These are phyloP conservation scores for Saguinus oedipus DNA, from an alignment of 2,797 vertebrate genomes.

Conservation along the genomic window DNA sequence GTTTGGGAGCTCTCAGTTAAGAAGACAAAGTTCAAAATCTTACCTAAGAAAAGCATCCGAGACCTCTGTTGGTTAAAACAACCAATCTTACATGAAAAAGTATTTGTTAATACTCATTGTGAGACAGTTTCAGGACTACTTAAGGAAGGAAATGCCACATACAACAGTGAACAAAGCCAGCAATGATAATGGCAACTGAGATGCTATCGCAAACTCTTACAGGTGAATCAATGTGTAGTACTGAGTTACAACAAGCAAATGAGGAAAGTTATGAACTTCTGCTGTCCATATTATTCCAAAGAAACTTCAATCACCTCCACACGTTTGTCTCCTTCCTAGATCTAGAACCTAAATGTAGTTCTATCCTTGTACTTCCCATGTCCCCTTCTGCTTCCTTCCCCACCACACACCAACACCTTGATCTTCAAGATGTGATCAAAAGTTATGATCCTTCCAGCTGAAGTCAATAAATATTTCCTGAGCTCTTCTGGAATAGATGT, in stretches of 20 bases:
- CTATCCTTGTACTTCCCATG: background rate
- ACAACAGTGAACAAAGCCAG: constrained; percentile 25
- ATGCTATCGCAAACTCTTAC: background rate
- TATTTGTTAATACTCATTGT: background rate
- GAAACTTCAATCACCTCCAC: background rate
- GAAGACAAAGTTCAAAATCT: background rate
- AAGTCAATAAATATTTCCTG: background rate
- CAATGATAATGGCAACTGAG: background rate
- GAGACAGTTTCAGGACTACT: background rate
- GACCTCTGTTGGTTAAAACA: background rate
- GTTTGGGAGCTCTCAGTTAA: background rate
- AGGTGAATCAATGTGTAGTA: background rate
- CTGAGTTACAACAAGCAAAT: background rate
- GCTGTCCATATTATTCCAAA: background rate
- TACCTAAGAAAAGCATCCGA: background rate
- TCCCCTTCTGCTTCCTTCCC: background rate
- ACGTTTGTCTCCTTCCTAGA: background rate
- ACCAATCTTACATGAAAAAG: background rate
- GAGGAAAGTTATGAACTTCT: background rate
- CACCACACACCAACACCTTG: background rate
- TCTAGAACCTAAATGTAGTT: background rate
- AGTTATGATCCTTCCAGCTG: background rate
- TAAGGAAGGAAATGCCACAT: constrained; percentile 1
- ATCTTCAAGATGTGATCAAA: background rate
- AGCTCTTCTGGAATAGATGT: background rate